Conservation (phyloP, 1,140 invertebrate species). For the Melipona quadrifasciata region DNA sequence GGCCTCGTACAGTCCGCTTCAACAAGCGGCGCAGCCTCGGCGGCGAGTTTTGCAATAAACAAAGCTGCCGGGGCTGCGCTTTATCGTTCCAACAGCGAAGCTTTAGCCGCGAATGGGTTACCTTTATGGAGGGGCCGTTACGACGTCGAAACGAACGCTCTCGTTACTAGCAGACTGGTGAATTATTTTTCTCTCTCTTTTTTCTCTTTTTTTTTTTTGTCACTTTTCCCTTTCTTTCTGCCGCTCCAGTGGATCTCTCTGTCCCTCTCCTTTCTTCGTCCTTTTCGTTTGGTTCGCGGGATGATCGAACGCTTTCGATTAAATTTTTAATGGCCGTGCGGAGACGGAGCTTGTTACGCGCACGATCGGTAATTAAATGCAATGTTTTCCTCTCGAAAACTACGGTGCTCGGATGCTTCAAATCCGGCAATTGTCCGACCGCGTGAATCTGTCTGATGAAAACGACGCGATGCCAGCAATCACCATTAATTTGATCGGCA, state of each 20-base stretch:
- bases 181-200: background rate
- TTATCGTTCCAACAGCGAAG: background rate
- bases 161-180: background rate
- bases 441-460: background rate
- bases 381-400: background rate
- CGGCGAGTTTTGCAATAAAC: slow-evolving; percentile 12
- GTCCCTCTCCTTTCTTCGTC: background rate
- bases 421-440: background rate
- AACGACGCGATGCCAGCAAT: background rate
- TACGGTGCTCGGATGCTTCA: background rate
- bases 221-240: background rate
- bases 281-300: too few relatives aligned
- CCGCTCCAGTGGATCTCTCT: too few relatives aligned
- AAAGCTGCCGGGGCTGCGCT: slow-evolving; percentile 7
- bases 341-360: background rate
- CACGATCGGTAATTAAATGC: slow-evolving; percentile 5
- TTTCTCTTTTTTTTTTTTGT: background rate
- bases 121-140: background rate
- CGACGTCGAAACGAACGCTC: background rate
- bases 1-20: background rate
- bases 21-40: background rate
- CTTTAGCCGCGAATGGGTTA: background rate
- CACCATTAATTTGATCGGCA: background rate
- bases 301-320: background rate
- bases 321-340: background rate